These are phyloP conservation scores for Drosophila silvestris DNA, from an alignment of 2,888 invertebrate species.

Conservation along the genomic window DNA sequence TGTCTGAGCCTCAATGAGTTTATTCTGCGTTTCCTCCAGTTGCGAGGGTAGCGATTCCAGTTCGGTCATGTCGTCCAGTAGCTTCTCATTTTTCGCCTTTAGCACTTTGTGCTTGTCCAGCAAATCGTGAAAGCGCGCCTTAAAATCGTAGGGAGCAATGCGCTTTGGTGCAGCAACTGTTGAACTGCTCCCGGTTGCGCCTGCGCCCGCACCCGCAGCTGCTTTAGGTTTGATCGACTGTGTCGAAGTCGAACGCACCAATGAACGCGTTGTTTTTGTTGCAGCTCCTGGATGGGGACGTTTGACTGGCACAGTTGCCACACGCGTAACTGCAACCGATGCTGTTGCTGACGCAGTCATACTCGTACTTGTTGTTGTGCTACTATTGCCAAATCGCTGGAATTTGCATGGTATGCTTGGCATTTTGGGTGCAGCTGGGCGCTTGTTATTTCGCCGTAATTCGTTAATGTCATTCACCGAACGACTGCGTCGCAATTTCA, in stretches of 20 bases:
- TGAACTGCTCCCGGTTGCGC: neutral
- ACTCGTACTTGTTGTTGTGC: constrained; percentile 1
- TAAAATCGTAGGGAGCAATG: constrained; percentile 88
- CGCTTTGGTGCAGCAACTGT: constrained; percentile 83
- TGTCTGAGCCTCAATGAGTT: constrained; percentile 78
- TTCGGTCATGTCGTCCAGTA: constrained; percentile 86
- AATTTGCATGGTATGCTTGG: constrained; percentile 79
- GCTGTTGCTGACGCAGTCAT: constrained; percentile 11
- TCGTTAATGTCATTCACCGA: constrained; percentile 79
- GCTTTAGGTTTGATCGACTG: constrained; percentile 31
- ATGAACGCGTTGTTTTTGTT: constrained; percentile 13
- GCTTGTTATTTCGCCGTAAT: constrained; percentile 61
- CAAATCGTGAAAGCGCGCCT: constrained; percentile 88
- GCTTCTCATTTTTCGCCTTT: constrained; percentile 86
- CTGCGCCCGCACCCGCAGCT: neutral
- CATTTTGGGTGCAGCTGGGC: constrained; percentile 78
- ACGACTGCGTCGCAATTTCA: constrained; percentile 80
- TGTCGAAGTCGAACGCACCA: constrained; percentile 25
- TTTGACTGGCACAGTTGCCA: constrained; percentile 6
- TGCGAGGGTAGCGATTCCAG: constrained; percentile 86
- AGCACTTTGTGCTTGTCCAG: constrained; percentile 87
- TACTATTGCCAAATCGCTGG: constrained; percentile 57
- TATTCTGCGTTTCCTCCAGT: constrained; percentile 85
- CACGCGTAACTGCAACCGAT: constrained; percentile 18
- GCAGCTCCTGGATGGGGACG: constrained; percentile 16